Percentiles rank a stretch among this genome's conserved stretches.
These are phyloP conservation scores for Todiramphus saurophagus DNA, from an alignment of 2,113 vertebrate species.

Conservation along the genomic window DNA sequence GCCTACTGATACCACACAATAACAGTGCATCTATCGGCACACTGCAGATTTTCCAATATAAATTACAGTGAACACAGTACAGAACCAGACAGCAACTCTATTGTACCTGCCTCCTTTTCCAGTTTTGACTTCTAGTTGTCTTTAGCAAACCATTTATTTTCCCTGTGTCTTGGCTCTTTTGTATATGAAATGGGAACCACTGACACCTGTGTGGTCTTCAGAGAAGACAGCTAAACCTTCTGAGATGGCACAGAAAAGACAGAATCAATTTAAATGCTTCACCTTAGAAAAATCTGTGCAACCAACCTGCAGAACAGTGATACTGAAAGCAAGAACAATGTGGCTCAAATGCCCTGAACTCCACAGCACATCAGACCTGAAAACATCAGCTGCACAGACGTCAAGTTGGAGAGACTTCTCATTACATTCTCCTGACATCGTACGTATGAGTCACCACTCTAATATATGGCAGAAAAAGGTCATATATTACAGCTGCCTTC, in stretches of 20 bases:
- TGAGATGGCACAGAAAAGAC: not conserved
- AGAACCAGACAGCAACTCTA: not conserved
- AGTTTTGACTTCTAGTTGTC: not conserved
- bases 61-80: not conserved
- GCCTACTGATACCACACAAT: not conserved
- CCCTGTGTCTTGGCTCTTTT: not conserved
- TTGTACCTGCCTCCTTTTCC: not conserved
- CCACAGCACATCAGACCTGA: not conserved
- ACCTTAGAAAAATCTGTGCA: not conserved
- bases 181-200: not conserved
- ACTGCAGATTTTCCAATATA: not conserved
- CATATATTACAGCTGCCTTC: conserved; percentile 49
- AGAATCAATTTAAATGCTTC: not conserved
- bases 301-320: not conserved
- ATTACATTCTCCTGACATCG: not conserved
- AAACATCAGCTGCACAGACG: not conserved
- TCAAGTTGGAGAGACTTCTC: not conserved
- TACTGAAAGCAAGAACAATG: not conserved
- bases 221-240: not conserved
- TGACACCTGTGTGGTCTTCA: not conserved
- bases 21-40: not conserved
- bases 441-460: not conserved
- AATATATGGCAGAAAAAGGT: conserved; percentile 39
- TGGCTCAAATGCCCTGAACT: not conserved
- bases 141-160: not conserved